These are phyloP conservation scores for Monarcha castaneiventris DNA, from an alignment of 2,113 vertebrate species.

Conservation along the genomic window DNA sequence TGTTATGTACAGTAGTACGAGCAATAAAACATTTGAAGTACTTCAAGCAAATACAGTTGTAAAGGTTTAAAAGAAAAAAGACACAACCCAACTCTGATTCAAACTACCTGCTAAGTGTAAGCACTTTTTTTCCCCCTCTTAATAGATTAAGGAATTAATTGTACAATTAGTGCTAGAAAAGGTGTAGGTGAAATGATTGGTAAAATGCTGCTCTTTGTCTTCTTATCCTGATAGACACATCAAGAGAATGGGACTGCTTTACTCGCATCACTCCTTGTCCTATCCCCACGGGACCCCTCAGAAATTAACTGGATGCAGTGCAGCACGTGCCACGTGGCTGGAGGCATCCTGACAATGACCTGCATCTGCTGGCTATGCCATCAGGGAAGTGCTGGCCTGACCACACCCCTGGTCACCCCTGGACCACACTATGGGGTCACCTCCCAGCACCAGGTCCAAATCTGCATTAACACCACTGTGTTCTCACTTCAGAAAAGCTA, in stretches of 20 bases:
- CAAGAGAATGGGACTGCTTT: not conserved
- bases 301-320: not conserved
- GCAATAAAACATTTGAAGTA: constrained; percentile 72
- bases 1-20: constrained; percentile 65
- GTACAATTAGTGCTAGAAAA: constrained; percentile 10
- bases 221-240: not conserved
- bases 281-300: fast-evolving
- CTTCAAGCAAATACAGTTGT: constrained; percentile 56
- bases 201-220: not conserved
- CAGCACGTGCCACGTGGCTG: fast-evolving
- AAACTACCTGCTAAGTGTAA: constrained; percentile 38
- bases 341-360: not conserved
- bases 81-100: not conserved
- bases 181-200: not conserved
- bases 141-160: not conserved
- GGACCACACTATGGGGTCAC: fast-evolving
- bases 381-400: not conserved
- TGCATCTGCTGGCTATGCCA: not conserved
- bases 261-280: not conserved
- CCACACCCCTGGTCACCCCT: not conserved
- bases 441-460: not conserved
- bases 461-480: not conserved
- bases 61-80: constrained; percentile 36
- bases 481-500: not conserved
- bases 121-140: not conserved